Evolutionary conservation across 2,888 invertebrate species (phyloP).

Genomic region (Protonemura montana): DNA sequence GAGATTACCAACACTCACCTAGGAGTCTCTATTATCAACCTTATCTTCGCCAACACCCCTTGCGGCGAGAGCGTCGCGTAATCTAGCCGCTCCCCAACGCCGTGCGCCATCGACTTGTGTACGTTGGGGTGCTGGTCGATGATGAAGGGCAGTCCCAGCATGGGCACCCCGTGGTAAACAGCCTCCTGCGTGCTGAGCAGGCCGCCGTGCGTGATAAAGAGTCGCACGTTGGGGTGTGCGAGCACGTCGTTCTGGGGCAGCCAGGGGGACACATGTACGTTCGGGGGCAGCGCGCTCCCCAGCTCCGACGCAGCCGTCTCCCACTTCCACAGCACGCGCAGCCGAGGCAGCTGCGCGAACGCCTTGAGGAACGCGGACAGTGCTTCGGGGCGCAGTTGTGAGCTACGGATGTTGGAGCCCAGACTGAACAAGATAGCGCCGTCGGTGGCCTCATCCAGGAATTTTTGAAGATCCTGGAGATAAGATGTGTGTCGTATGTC

Average conservation of each 20-base stretch:
- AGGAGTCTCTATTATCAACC: conserved; percentile 52
- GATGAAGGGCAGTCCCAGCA: conserved; percentile 64
- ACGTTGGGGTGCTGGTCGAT: conserved; percentile 60
- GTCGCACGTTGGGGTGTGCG: conserved; percentile 59
- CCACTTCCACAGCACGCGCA: conserved; percentile 58
- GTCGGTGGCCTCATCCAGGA: conserved; percentile 61
- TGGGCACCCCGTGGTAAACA: conserved; percentile 60
- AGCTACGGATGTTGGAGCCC: conserved; percentile 54
- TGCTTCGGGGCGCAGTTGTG: conserved; percentile 46
- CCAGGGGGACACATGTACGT: conserved; percentile 58
- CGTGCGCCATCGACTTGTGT: conserved; percentile 53
- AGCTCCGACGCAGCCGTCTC: conserved; percentile 51
- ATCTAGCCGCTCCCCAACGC: conserved; percentile 55
- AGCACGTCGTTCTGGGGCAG: conserved; percentile 61
- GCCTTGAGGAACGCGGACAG: conserved; percentile 52
- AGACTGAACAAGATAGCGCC: conserved; percentile 58
- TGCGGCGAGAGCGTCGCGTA: conserved; percentile 52
- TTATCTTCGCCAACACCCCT: conserved; percentile 52
- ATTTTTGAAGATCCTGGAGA: conserved; percentile 59
- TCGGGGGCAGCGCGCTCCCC: conserved; percentile 50
- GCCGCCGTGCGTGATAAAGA: conserved; percentile 63
- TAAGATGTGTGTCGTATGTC: no score
- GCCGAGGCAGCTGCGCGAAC: conserved; percentile 53
- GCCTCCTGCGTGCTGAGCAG: conserved; percentile 62
- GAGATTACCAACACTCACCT: no score